Evolutionary conservation across 2,113 vertebrate genomes (phyloP).

Genomic region (Empidonax traillii): DNA sequence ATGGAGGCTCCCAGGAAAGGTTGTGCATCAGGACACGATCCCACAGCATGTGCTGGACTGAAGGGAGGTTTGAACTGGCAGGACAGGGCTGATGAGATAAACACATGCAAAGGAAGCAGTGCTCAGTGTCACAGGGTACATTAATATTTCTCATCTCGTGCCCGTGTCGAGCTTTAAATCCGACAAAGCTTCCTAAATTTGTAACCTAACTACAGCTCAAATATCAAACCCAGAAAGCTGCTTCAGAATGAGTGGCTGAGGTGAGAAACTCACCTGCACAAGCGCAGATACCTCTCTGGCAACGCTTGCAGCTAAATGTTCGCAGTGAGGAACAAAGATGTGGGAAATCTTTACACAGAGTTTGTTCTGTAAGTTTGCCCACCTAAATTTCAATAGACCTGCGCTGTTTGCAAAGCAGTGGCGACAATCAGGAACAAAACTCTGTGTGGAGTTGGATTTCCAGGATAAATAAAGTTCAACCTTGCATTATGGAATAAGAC

Average conservation of each 20-base stretch:
- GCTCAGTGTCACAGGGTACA: not conserved
- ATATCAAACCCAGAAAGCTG: not conserved
- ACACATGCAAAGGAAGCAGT: not conserved
- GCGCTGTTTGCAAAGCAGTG: not conserved
- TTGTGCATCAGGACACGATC: rapidly evolving
- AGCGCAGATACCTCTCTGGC: not conserved
- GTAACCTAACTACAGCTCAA: not conserved
- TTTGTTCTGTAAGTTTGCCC: slow-evolving; percentile 12
- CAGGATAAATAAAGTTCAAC: not conserved
- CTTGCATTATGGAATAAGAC: not conserved
- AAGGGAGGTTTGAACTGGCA: not conserved
- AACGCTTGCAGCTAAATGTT: slow-evolving; percentile 51
- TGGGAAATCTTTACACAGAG: not conserved
- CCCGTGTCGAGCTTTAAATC: not conserved
- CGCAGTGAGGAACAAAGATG: not conserved
- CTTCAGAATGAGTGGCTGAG: not conserved
- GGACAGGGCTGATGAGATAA: not conserved
- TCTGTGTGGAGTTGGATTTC: not conserved
- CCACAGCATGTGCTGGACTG: not conserved
- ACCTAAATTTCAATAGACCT: not conserved
- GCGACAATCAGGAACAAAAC: not conserved
- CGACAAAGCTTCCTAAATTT: slow-evolving; percentile 3
- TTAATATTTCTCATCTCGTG: not conserved
- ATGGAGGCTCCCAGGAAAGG: rapidly evolving
- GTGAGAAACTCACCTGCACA: not conserved